Evolutionary conservation across 37 sponge, comb jelly and placozoan species (phyloP), one percentile per base, ranked within the genome.

Genomic region (Agelas oroides): DNA sequence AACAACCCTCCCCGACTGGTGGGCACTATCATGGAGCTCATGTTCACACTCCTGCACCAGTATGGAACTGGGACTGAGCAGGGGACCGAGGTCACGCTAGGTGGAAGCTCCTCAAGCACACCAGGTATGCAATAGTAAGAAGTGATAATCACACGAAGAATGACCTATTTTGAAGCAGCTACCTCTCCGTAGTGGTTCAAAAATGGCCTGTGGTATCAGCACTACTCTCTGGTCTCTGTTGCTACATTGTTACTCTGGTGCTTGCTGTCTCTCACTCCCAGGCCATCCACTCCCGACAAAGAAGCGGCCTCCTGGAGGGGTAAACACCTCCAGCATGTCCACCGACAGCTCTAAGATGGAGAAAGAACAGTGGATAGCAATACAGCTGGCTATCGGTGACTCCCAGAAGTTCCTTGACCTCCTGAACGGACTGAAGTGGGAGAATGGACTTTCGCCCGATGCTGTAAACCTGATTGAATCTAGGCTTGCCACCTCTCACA

Each of bases 391-490:
- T 25, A 89, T 95, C 23, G 91, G 93, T 30, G 96, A 95, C 72
- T 85, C 96, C 6, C 96, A 95, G 57, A 81, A 83, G 25, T 92
- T 95, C 54, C 87, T 89, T 0, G 96, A 95, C 78, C 78, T 92
- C 39, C 31, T 95, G 21, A 81, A 84, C 31, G 37, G 38, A 25
- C 32, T 95, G 21, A 73, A 87, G 16, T 95, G 96, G 96, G 88
- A 92, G 75, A 86, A 90, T 5, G 94, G 94, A 16, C 86, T 95
- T 36, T 38, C 75, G 13, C 40, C 67, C 1, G 93, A 92, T 67
- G 81, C 84, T 18, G 70, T 88, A 20, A 79, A 81, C 1, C 56
- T 92, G 38, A 81, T 95, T 14, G 81, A 92, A 24, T 79, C 84
- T 30, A 74, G 73, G 37, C 59, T 95, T 0, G 77, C 65, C 25